Evolutionary conservation across 2,113 vertebrate species (phyloP).

Genomic region (Entelurus aequoreus): DNA sequence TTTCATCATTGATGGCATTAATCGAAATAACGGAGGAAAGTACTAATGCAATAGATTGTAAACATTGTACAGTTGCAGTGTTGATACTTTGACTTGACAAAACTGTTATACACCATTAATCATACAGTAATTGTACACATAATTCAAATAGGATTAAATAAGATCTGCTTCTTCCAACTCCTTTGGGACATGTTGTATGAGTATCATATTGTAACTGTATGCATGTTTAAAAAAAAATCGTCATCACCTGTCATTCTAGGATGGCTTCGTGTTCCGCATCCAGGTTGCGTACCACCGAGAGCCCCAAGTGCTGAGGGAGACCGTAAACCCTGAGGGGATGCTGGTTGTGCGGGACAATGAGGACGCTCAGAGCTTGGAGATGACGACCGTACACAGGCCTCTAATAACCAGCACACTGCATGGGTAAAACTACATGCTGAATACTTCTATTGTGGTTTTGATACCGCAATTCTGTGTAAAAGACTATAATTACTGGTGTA

Average conservation of each 20-base stretch:
- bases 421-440: constrained; percentile 68
- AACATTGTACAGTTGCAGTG: no score
- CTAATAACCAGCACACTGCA: constrained; percentile 88
- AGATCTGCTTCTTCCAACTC: no score
- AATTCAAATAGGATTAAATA: no score
- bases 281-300: constrained; percentile 91
- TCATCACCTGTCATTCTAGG: constrained; percentile 59
- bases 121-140: no score
- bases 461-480: background rate
- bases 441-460: background rate
- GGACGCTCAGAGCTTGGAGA: constrained; percentile 81
- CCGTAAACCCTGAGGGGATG: constrained; percentile 78
- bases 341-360: constrained; percentile 80
- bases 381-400: constrained; percentile 79
- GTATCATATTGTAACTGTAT: no score
- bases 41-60: no score
- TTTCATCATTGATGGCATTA: no score
- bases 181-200: no score
- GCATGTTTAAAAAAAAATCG: no score
- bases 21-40: no score
- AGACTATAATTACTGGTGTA: background rate
- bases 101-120: no score
- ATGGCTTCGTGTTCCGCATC: constrained; percentile 86
- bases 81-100: no score
- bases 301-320: constrained; percentile 84